Conservation (phyloP, 2,888 invertebrate species). For the Eupithecia centaureata region DNA sequence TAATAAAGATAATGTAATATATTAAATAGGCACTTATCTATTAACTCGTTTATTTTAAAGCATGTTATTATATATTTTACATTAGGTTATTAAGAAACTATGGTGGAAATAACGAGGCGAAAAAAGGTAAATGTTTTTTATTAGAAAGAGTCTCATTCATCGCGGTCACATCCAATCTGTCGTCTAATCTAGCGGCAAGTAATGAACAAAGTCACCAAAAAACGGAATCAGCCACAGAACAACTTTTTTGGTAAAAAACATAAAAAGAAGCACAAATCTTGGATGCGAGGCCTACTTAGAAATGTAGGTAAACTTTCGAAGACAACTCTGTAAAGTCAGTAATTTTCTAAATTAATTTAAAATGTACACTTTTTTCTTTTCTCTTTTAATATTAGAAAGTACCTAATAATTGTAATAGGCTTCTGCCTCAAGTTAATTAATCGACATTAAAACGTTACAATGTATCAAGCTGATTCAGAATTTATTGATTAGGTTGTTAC, state of each 20-base stretch:
- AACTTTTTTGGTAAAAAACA: slow-evolving; percentile 48
- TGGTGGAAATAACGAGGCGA: slow-evolving; percentile 17
- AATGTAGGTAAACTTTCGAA: slow-evolving; percentile 56
- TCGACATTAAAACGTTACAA: neutral
- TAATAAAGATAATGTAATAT: slow-evolving; percentile 14
- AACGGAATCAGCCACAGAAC: slow-evolving; percentile 45
- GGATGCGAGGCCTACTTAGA: slow-evolving; percentile 59
- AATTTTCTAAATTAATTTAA: slow-evolving; percentile 2
- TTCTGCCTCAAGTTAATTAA: too few relatives aligned
- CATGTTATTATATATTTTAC: neutral
- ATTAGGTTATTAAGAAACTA: neutral
- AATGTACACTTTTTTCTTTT: neutral
- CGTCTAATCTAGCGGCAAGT: slow-evolving; percentile 60
- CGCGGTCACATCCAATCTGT: slow-evolving; percentile 52
- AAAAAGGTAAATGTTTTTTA: slow-evolving; percentile 24
- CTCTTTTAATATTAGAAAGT: slow-evolving; percentile 6
- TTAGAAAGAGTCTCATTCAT: slow-evolving; percentile 40
- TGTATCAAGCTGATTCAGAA: neutral
- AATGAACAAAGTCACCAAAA: slow-evolving; percentile 53
- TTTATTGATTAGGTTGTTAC: neutral
- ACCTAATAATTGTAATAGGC: too few relatives aligned
- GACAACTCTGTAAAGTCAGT: slow-evolving; percentile 42
- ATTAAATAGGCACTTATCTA: neutral
- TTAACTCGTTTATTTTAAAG: neutral
- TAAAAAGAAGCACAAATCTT: slow-evolving; percentile 46